Base-by-base conservation (phyloP, 2,888 invertebrate genomes). In the Tigriopus californicus region DNA sequence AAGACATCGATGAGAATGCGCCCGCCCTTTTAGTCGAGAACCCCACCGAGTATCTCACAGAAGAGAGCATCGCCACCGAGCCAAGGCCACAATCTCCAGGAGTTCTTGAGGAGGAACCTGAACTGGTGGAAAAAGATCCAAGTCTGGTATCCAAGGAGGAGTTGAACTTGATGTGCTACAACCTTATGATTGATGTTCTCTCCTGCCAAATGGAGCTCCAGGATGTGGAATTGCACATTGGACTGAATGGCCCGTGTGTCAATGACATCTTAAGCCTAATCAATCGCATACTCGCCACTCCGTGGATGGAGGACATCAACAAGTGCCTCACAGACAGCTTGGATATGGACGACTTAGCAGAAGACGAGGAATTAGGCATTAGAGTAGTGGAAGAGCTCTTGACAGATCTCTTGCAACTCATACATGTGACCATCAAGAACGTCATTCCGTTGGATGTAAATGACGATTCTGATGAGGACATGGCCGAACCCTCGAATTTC, bases 141-240 rank as follows among this genome's bases (percentile, higher is more conserved):
- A n/a, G 41, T n/a, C 25, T 61, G 3, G 49, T 58, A 13, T 61
- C 56, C 46, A 63, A 64, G 24, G 67, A 68, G 10, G 72, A 73
- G 61, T 67, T 71, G 58, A 88, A 90, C 70, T 75, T 94, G n/a
- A 86, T 87, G 1, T 94, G 94, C 68, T 95, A 91, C 70, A 89
- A 95, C 64, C 78, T 95, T 44, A 94, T 97, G 91, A 74, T 97
- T 63, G 97, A 98, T 69, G 84, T 95, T 65, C 74, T 94, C 53
- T 74, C 95, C 13, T 92, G 92, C 74, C 97, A 98, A 78, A 86
- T 85, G 63, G 63, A 62, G 52, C 74, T 90, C 13, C 88, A 89
- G 71, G 83, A 85, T 66, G 77, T 85, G n/a, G 82, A 84, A 65
- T 79, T 79, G 64, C 84, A 87, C 67, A 80, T 82, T 64, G 87